These are phyloP conservation scores for Tipula helvola DNA, from an alignment of 2,888 invertebrate genomes.

Conservation along the genomic window DNA sequence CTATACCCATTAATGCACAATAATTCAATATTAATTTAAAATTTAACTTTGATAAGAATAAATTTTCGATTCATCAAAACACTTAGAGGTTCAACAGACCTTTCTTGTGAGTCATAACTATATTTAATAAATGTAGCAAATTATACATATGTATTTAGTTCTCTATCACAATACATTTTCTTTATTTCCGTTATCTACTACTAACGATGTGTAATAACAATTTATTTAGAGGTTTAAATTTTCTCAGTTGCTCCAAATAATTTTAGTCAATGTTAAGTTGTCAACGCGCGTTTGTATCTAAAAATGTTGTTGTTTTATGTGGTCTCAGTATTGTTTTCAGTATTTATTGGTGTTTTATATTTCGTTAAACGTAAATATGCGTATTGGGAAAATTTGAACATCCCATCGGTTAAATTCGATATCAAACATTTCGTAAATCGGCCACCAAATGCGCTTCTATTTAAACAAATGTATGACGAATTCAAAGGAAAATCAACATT, in stretches of 20 bases:
- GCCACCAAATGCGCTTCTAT: background rate
- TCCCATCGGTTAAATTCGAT: background rate
- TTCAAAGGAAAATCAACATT: constrained; percentile 12
- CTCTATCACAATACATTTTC: too few relatives aligned
- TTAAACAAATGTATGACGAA: constrained; percentile 13
- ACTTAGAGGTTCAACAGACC: too few relatives aligned
- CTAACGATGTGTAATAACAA: too few relatives aligned
- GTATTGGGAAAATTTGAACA: constrained; percentile 43
- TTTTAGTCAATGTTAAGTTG: background rate
- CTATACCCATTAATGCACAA: too few relatives aligned
- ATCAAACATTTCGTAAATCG: background rate
- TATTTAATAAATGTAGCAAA: too few relatives aligned
- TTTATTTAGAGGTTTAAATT: too few relatives aligned
- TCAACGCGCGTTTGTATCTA: background rate
- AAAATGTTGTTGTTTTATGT: background rate
- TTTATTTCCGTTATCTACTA: too few relatives aligned
- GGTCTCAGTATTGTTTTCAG: background rate
- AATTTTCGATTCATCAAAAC: too few relatives aligned
- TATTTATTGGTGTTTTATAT: background rate
- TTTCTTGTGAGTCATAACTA: too few relatives aligned
- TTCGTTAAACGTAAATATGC: constrained; percentile 24
- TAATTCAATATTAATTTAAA: too few relatives aligned
- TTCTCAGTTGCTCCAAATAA: background rate
- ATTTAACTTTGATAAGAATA: too few relatives aligned
- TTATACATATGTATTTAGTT: too few relatives aligned